Conservation (phyloP, 1,140 invertebrate genomes). For the Drosophila aff. region DNA sequence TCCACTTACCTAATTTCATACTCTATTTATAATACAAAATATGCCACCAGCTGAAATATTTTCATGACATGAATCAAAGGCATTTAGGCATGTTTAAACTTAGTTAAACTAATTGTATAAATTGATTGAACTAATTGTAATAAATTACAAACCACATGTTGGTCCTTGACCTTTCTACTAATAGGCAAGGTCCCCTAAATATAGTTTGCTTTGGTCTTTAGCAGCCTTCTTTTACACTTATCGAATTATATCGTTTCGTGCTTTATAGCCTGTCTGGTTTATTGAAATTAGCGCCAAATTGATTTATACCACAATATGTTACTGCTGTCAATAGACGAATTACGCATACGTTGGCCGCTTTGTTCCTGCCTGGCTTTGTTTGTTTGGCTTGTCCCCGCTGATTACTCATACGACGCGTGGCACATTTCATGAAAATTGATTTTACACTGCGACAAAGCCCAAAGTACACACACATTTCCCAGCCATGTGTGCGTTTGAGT, state of each 20-base stretch:
- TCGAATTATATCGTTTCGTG: conserved; percentile 33
- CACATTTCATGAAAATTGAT: conserved; percentile 81
- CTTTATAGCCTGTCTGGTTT: conserved; percentile 55
- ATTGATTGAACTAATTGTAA: not conserved
- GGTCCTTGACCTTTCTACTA: not conserved
- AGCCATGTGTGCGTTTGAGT: conserved; percentile 14
- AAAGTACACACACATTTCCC: conserved; percentile 26
- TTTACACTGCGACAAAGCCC: conserved; percentile 74
- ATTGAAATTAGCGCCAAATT: conserved; percentile 79
- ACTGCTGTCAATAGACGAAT: conserved; percentile 30
- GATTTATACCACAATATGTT: conserved; percentile 77
- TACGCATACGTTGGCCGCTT: conserved; percentile 29
- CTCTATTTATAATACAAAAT: too few species aligned
- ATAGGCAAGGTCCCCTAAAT: conserved; percentile 1
- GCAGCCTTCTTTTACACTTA: conserved; percentile 17
- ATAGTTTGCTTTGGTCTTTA: conserved; percentile 13
- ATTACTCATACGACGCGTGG: conserved; percentile 78
- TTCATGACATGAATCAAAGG: not conserved
- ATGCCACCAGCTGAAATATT: not conserved
- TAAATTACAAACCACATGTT: conserved; percentile 2
- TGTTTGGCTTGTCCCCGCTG: conserved; percentile 56
- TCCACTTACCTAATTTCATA: too few species aligned
- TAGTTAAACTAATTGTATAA: not conserved
- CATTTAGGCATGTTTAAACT: not conserved
- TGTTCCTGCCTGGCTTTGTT: conserved; percentile 45